A percentile compares a stretch with the other conserved stretches of the same genome.
Conservation (phyloP, 2,113 vertebrate genomes). For the Daubentonia madagascariensis region DNA sequence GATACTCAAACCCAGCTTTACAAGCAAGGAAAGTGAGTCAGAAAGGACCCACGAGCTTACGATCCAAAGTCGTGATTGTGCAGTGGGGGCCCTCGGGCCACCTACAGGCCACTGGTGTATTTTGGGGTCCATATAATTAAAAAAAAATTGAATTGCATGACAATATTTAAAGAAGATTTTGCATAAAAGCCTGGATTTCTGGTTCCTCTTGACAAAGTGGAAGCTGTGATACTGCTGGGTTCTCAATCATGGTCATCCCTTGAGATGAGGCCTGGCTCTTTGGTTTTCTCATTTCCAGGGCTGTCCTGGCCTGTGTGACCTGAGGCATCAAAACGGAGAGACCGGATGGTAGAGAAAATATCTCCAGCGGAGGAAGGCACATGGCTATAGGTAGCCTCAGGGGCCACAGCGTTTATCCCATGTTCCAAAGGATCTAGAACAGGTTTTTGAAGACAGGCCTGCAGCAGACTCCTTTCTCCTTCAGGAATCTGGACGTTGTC, state of each 20-base stretch:
- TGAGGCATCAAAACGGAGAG: not conserved
- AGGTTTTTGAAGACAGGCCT: not conserved
- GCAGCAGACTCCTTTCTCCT: not conserved
- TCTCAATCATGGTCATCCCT: not conserved
- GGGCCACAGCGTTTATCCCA: accelerated
- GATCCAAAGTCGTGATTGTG: not conserved
- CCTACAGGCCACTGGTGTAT: not conserved
- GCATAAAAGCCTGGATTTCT: not conserved
- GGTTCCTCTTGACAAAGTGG: not conserved
- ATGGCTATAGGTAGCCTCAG: not conserved
- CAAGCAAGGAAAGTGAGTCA: not conserved
- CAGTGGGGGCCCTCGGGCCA: not conserved
- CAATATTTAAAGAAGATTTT: not conserved
- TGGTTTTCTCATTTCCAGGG: not conserved
- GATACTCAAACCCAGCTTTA: not conserved
- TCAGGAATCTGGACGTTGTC: not conserved
- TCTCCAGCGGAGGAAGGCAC: not conserved
- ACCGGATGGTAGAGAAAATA: not conserved
- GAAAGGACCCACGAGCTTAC: not conserved
- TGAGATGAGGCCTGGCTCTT: not conserved
- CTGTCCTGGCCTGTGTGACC: not conserved
- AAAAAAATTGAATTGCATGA: not conserved
- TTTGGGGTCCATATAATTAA: not conserved
- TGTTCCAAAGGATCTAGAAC: not conserved
- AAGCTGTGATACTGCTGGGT: not conserved